A percentile compares a stretch with the other conserved stretches of the same genome.
Evolutionary conservation across 2,888 invertebrate species (phyloP).

Genomic region (Leucania comma): DNA sequence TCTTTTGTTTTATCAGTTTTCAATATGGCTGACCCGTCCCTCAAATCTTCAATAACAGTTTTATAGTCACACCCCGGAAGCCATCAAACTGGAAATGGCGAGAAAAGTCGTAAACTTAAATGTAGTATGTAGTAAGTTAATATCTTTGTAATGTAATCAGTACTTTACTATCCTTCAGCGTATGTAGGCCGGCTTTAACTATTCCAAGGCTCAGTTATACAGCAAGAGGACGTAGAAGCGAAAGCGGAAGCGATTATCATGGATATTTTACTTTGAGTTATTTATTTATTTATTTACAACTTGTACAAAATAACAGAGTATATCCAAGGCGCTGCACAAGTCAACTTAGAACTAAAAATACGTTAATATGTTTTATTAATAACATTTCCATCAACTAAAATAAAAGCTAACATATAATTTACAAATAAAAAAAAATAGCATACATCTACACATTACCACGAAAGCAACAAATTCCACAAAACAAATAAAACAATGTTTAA

Average conservation of each 20-base stretch:
- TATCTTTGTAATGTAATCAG: conserved; percentile 48
- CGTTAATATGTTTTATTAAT: too few relatives aligned
- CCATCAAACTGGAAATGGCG: conserved; percentile 24
- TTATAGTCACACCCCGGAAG: conserved; percentile 18
- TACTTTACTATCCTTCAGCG: conserved; percentile 10
- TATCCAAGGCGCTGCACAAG: too few relatives aligned
- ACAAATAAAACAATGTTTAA: too few relatives aligned
- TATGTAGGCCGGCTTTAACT: conserved; percentile 1
- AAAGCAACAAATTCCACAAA: too few relatives aligned
- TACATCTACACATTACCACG: too few relatives aligned
- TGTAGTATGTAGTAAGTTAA: conserved; percentile 51
- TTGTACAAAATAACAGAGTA: too few relatives aligned
- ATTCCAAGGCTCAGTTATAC: not conserved
- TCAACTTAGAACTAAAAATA: too few relatives aligned
- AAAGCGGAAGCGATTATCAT: not conserved
- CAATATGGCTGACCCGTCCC: not conserved
- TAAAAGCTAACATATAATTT: too few relatives aligned
- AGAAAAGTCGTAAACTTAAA: conserved; percentile 34
- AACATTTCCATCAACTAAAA: too few relatives aligned
- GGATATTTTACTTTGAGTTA: too few relatives aligned
- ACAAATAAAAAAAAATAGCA: too few relatives aligned
- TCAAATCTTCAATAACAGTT: conserved; percentile 22
- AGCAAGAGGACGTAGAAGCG: not conserved
- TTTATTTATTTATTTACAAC: too few relatives aligned
- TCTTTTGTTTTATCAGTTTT: conserved; percentile 2